Evolutionary conservation across 2,888 invertebrate genomes (phyloP).

Genomic region (Lepidocyrtinus sp.): DNA sequence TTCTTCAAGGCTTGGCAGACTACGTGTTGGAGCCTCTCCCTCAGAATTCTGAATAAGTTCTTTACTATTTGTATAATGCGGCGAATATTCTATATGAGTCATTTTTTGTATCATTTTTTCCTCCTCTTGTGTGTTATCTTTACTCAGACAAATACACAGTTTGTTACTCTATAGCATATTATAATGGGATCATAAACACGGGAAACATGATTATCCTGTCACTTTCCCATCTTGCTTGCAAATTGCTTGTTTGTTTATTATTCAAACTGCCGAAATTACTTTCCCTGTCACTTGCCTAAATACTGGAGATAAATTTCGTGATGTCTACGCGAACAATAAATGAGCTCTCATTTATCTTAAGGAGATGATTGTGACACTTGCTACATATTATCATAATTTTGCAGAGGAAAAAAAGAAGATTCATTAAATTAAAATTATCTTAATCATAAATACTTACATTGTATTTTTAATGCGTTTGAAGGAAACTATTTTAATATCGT

Average conservation of each 20-base stretch:
- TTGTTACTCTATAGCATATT: background rate
- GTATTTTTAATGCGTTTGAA: conserved; percentile 4
- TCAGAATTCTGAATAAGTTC: background rate
- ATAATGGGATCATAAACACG: conserved; percentile 25
- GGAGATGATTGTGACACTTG: background rate
- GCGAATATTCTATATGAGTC: background rate
- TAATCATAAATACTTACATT: background rate
- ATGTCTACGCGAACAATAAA: background rate
- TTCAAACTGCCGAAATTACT: conserved; percentile 41
- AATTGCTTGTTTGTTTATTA: conserved; percentile 44
- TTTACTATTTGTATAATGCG: no score
- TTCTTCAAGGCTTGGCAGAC: background rate
- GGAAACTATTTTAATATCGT: background rate
- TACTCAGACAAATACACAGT: background rate
- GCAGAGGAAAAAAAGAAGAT: no score
- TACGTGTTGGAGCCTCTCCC: background rate
- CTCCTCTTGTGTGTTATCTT: background rate
- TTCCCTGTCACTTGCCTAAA: conserved; percentile 37
- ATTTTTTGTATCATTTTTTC: conserved; percentile 21
- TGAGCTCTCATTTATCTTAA: conserved; percentile 3
- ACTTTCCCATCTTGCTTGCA: conserved; percentile 34
- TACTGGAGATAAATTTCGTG: conserved; percentile 25
- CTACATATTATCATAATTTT: background rate
- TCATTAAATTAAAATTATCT: conserved; percentile 9
- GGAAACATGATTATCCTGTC: conserved; percentile 43